Conservation (phyloP, 2,888 invertebrate genomes). For the Plebejus anna region DNA sequence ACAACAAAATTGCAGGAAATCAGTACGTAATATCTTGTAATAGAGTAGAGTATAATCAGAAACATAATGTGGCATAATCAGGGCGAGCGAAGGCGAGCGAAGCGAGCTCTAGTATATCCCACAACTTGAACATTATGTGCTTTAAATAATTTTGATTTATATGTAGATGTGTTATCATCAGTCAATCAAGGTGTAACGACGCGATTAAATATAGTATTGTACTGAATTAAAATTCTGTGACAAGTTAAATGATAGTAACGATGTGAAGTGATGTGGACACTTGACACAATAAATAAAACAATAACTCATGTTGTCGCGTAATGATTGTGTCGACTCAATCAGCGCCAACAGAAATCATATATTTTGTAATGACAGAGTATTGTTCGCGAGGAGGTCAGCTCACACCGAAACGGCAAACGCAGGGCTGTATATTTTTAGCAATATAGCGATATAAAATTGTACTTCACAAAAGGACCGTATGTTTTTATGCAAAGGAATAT, state of each 20-base stretch:
- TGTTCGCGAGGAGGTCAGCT: background rate
- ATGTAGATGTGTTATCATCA: too few relatives aligned
- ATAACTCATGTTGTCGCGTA: background rate
- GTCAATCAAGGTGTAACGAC: too few relatives aligned
- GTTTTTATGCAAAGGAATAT: too few relatives aligned
- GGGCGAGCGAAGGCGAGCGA: too few relatives aligned
- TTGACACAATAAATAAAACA: conserved; percentile 10
- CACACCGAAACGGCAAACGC: background rate
- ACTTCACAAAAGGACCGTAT: too few relatives aligned
- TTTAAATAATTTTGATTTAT: too few relatives aligned
- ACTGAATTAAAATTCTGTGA: background rate
- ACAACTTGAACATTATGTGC: too few relatives aligned
- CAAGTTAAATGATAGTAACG: background rate
- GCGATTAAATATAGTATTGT: background rate
- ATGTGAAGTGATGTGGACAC: conserved; percentile 10
- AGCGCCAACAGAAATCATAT: conserved; percentile 22
- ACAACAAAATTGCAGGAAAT: too few relatives aligned
- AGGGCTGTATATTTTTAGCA: background rate
- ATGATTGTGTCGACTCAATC: conserved; percentile 16
- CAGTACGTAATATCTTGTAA: too few relatives aligned
- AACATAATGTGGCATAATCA: background rate
- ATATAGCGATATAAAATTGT: background rate
- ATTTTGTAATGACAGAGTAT: conserved; percentile 13
- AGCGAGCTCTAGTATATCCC: too few relatives aligned
- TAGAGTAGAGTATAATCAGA: background rate